These are phyloP conservation scores for Lagocephalus sceleratus DNA, from an alignment of 2,797 vertebrate genomes.

Conservation along the genomic window DNA sequence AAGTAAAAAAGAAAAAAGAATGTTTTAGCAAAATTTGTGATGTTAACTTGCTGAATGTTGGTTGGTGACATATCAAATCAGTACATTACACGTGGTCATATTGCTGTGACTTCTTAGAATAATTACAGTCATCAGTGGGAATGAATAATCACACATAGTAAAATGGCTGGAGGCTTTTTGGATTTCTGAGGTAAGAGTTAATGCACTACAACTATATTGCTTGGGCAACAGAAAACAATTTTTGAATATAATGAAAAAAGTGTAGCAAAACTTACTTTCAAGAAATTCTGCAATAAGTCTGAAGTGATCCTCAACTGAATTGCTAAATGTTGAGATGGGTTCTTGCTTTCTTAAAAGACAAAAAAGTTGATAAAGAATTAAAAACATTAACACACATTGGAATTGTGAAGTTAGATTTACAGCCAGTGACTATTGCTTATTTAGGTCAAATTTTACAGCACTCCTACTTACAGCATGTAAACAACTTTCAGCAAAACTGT, in stretches of 20 bases:
- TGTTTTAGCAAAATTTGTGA: not conserved
- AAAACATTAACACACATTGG: too few relatives aligned
- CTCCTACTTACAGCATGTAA: constrained; percentile 80
- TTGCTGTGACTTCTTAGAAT: too few relatives aligned
- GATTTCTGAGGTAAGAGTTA: too few relatives aligned
- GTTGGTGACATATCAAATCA: not conserved
- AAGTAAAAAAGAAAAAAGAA: not conserved
- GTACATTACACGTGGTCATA: too few relatives aligned
- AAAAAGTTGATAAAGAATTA: not conserved
- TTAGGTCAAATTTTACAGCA: not conserved
- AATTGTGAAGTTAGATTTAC: not conserved
- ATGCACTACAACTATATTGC: not conserved
- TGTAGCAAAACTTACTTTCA: constrained; percentile 74
- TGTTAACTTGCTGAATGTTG: not conserved
- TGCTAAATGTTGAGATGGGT: constrained; percentile 51
- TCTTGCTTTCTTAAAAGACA: constrained; percentile 72
- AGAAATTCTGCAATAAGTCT: constrained; percentile 77
- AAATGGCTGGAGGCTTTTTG: too few relatives aligned
- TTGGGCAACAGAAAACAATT: not conserved
- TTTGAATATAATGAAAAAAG: not conserved
- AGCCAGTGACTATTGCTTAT: constrained; percentile 1
- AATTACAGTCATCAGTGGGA: too few relatives aligned
- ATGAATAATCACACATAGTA: too few relatives aligned
- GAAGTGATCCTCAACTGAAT: constrained; percentile 68
- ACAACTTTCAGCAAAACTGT: constrained; percentile 79